These are phyloP conservation scores for Drosophila nasuta DNA, from an alignment of 1,140 invertebrate species.

Conservation along the genomic window DNA sequence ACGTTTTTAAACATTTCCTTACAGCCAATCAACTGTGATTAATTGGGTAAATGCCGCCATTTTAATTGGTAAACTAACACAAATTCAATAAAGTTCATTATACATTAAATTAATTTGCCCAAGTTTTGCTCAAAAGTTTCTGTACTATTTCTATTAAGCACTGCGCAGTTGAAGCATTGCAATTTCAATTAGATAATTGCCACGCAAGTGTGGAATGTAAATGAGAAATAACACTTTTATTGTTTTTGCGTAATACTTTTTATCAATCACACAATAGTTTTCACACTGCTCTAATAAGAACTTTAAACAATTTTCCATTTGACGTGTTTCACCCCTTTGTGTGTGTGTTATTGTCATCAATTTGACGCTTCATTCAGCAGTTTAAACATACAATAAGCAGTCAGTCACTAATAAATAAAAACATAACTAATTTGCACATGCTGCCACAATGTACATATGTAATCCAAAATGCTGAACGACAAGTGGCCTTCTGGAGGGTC, in stretches of 20 bases:
- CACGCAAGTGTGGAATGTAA: background rate
- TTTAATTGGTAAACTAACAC: no score
- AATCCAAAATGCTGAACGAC: background rate
- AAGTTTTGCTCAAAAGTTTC: no score
- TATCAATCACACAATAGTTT: background rate
- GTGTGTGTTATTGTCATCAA: background rate
- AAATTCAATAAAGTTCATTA: background rate
- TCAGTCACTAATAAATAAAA: constrained; percentile 4
- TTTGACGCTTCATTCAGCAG: constrained; percentile 14
- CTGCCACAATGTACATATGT: background rate
- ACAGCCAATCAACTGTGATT: no score
- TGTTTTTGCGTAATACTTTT: background rate
- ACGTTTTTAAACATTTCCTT: no score
- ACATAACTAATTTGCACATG: constrained; percentile 24
- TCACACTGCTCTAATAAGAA: background rate
- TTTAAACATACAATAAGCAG: constrained; percentile 16
- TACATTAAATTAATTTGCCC: background rate
- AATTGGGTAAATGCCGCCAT: no score
- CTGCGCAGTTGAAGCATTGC: background rate
- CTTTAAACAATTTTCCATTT: background rate
- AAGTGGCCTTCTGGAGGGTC: background rate
- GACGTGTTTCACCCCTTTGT: background rate
- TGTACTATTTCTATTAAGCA: background rate
- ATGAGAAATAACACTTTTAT: background rate
- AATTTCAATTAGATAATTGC: constrained; percentile 1